Evolutionary conservation across 2,888 invertebrate species (phyloP), one percentile per base, ranked within the genome.

Genomic region (Polia nebulosa): DNA sequence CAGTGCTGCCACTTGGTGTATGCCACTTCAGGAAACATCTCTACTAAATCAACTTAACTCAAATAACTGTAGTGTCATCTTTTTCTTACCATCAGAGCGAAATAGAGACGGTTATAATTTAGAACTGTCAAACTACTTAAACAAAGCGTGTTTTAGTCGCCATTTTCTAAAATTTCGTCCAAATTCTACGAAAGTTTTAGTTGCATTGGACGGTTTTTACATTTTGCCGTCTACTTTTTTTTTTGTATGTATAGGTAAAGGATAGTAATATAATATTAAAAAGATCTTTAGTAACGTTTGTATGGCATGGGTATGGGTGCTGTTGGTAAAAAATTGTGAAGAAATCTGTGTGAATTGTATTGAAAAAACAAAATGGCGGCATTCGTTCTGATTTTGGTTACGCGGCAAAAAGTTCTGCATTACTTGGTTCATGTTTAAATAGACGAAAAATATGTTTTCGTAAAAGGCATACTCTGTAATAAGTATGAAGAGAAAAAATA

Each of bases 131-230:
- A 52, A 65, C 20, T 13, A 34, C 11, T 13, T 9, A 25, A 20
- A 22, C 11, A 22, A 11, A 39, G n/a, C n/a, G 2, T 11, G 7
- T n/a, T 17, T 66, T 67, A 11, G 68, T n/a, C 52, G 52, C 27
- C 34, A 66, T 52, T 44, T 36, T 6, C 0, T 3, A 27, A 67
- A 29, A 66, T 52, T 20, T 2, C 39, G 32, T 25, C 27, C 3
- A 45, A 36, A 9, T 66, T 66, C 9, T 36, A 8, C 7, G 39
- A 22, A 44, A 11, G 17, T 9, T 36, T 65, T 29, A 11, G 7
- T 45, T 17, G 34, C 52, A 22, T 67, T 66, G 53, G 52, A 45
- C n/a, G 27, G 44, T n/a, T 67, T 29, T 22, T n/a, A 7, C 22
- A n/a, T 4, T 1, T 17, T 52, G 51, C 13, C 1, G 34, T n/a